phyloP scores from a whole-genome alignment of 1,140 invertebrate genomes.

The Coelopa frigida region DNA sequence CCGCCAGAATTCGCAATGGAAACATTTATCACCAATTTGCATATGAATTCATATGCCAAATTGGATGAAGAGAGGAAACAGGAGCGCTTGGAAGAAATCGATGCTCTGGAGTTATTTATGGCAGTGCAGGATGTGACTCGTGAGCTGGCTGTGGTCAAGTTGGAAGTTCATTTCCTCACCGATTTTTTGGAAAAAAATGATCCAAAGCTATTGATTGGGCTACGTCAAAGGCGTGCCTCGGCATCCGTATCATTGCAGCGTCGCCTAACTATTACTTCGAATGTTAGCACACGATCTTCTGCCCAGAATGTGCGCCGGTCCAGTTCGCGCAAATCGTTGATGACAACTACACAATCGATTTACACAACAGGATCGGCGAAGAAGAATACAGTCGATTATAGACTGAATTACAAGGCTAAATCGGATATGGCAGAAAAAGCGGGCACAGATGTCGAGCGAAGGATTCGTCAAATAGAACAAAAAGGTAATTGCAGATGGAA shows the following conservation, averaged over 20 bases:
- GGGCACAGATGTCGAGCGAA: constrained; percentile 28
- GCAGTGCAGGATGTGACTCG: constrained; percentile 25
- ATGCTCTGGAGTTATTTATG: constrained; percentile 29
- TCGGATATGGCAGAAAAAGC: constrained; percentile 36
- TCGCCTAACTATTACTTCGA: not conserved
- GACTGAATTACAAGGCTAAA: constrained; percentile 34
- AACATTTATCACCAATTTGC: constrained; percentile 9
- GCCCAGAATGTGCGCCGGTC: constrained; percentile 18
- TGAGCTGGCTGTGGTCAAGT: constrained; percentile 18
- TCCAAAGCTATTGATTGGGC: constrained; percentile 29
- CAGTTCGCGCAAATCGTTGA: constrained; percentile 3
- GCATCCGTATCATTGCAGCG: too few species aligned
- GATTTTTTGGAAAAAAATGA: constrained; percentile 41
- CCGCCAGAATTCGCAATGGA: constrained; percentile 11
- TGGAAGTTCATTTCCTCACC: constrained; percentile 36
- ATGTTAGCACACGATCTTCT: constrained; percentile 23
- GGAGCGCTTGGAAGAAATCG: constrained; percentile 13
- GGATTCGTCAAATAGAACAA: constrained; percentile 27
- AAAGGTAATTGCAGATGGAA: constrained; percentile 21
- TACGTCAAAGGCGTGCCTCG: constrained; percentile 6
- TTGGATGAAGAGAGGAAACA: constrained; percentile 16
- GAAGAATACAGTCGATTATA: constrained; percentile 15
- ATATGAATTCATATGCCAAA: constrained; percentile 1
- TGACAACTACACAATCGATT: constrained; percentile 18
- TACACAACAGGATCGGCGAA: constrained; percentile 3